Base-by-base conservation (phyloP, 1,140 invertebrate genomes). In the Phenacoccus solenopsis region DNA sequence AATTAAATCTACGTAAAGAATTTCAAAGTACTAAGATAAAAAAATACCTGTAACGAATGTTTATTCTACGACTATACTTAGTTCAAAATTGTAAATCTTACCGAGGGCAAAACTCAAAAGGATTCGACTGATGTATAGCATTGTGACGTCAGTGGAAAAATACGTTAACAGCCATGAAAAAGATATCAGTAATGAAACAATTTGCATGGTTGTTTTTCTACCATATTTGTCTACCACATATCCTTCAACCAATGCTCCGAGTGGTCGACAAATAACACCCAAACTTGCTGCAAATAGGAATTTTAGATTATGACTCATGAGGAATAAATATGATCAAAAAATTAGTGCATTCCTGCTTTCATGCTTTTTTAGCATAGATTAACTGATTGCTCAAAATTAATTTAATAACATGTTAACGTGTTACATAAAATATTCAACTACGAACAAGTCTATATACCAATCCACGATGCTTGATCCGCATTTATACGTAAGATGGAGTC, bases 81-180 rank as follows among this genome's bases (percentile, higher is more conserved):
- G n/a, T n/a, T n/a, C n/a, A n/a, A n/a, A n/a, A n/a, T n/a, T n/a
- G n/a, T n/a, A n/a, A n/a, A n/a, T n/a, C 38, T 49, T 80, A 82
- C 87, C 87, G 73, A 85, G 84, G 56, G 86, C 87, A 73, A 89
- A 84, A 59, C 88, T 87, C 16, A 87, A 88, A 69, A 91, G 82
- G 69, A 90, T 84, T 74, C 90, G 81, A 13, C 89, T 89, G 3
- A 83, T 76, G 74, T 86, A 89, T 1, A 90, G 76, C 72, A 83
- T 81, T 0, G 81, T 74, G 69, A 87, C 82, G 70, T 82, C 80
- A 27, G 81, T 79, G 1, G 85, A 81, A 75, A 86, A 81, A 9
- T 84, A 85, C 72, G 91, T 88, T 56, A 87, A 79, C 0, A 89
- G 74, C 88, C 89, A 93, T 10, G 90, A 90, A 4, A 85, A 73